These are phyloP conservation scores for Agonopterix arenella DNA, from an alignment of 2,888 invertebrate genomes.

Conservation along the genomic window DNA sequence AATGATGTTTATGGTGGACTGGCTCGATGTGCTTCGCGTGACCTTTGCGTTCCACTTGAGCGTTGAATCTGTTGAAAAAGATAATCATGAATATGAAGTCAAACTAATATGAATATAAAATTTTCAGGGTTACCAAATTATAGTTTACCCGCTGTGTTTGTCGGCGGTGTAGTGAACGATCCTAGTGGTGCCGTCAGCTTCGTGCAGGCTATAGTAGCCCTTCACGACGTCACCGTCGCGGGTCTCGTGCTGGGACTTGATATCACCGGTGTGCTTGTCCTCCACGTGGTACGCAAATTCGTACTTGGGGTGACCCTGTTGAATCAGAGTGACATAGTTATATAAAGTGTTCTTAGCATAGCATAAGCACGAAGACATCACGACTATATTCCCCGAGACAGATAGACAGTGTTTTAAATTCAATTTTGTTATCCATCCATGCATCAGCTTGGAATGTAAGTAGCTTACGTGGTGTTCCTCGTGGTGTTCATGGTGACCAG, in stretches of 20 bases:
- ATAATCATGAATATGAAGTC: neutral
- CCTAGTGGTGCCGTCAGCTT: slow-evolving; percentile 64
- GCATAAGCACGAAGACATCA: no score
- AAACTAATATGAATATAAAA: neutral
- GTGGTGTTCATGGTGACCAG: slow-evolving; percentile 7
- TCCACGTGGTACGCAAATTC: slow-evolving; percentile 61
- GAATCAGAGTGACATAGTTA: neutral
- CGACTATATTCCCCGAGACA: no score
- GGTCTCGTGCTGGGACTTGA: slow-evolving; percentile 59
- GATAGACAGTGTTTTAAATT: no score
- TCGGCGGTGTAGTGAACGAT: slow-evolving; percentile 31
- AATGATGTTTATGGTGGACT: slow-evolving; percentile 10
- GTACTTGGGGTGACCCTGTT: slow-evolving; percentile 30
- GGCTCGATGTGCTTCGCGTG: slow-evolving; percentile 23
- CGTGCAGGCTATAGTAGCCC: slow-evolving; percentile 72
- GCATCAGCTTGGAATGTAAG: no score
- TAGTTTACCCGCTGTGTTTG: slow-evolving; percentile 34
- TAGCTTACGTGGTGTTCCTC: neutral
- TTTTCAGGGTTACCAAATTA: neutral
- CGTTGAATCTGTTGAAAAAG: slow-evolving; percentile 17
- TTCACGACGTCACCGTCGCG: slow-evolving; percentile 74
- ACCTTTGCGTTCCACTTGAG: slow-evolving; percentile 23
- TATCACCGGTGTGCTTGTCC: slow-evolving; percentile 68
- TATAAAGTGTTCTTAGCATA: neutral
- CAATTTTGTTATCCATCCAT: no score